These are phyloP conservation scores for Halichondria panicea DNA, from an alignment of 37 sponge, comb jelly and placozoan genomes.

Conservation along the genomic window DNA sequence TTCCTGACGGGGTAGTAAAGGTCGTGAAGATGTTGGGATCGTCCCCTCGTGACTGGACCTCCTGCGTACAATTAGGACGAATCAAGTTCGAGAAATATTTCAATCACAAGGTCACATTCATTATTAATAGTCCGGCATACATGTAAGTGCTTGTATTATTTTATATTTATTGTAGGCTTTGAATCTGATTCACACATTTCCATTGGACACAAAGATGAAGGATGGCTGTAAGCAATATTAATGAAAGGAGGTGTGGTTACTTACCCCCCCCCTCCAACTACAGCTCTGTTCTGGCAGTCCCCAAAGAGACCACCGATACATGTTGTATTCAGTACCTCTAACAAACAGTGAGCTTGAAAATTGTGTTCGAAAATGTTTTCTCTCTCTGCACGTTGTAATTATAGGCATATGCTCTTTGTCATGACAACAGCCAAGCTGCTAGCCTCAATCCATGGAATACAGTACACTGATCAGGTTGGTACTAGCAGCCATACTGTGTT, in stretches of 20 bases:
- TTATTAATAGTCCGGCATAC: not conserved
- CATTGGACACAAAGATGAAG: constrained; percentile 78
- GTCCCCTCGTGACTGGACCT: constrained; percentile 49
- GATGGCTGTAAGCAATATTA: constrained; percentile 79
- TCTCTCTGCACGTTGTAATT: not conserved
- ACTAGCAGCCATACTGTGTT: not conserved
- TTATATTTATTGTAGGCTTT: constrained; percentile 47
- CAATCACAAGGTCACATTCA: constrained; percentile 80
- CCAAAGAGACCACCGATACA: constrained; percentile 91
- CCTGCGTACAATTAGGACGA: constrained; percentile 71
- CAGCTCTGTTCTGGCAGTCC: constrained; percentile 93
- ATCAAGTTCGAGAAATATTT: constrained; percentile 92
- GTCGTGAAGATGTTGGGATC: constrained; percentile 62
- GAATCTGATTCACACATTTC: constrained; percentile 78
- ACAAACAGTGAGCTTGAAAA: constrained; percentile 53
- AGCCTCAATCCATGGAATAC: constrained; percentile 52
- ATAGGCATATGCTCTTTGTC: constrained; percentile 73
- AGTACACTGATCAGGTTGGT: constrained; percentile 42
- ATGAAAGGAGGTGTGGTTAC: not conserved
- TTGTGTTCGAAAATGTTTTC: not conserved
- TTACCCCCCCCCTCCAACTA: not conserved
- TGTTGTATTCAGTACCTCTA: constrained; percentile 67
- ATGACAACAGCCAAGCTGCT: constrained; percentile 54
- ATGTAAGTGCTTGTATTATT: not conserved
- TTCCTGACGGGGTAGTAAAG: constrained; percentile 64